phyloP scores from a whole-genome alignment of 2,113 vertebrate genomes.

The Aythya baeri region DNA sequence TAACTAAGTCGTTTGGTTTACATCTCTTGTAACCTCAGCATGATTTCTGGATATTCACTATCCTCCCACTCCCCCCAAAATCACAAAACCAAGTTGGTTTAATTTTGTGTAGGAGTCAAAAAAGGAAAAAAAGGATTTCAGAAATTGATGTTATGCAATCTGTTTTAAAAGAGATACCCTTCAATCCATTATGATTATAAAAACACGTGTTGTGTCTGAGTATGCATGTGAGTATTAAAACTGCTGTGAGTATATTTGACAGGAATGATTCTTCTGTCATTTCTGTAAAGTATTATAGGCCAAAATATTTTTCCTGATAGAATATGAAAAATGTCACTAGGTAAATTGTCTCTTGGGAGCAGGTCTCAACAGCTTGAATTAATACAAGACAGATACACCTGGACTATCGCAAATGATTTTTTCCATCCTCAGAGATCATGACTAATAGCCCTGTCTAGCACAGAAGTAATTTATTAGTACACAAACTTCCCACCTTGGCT shows the following conservation, averaged over 20 bases:
- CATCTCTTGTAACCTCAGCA: background rate
- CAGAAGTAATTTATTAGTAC: fast-evolving
- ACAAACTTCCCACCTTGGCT: background rate
- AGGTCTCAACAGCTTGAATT: background rate
- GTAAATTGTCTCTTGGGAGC: background rate
- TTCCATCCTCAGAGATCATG: background rate
- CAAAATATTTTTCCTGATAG: background rate
- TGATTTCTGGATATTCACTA: background rate
- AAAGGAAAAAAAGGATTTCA: background rate
- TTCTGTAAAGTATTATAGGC: background rate
- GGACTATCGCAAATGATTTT: background rate
- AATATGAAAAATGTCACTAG: background rate
- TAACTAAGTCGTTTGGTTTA: background rate
- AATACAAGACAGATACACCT: background rate
- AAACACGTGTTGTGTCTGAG: background rate
- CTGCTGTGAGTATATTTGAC: background rate
- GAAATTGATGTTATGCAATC: background rate
- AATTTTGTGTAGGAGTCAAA: background rate
- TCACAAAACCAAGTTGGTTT: background rate
- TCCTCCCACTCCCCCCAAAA: background rate
- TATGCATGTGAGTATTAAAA: background rate
- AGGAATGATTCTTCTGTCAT: background rate
- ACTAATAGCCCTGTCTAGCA: background rate
- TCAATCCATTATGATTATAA: background rate
- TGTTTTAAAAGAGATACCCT: background rate